A percentile compares a stretch with the other conserved stretches of the same genome.
Evolutionary conservation across 1,140 invertebrate species (phyloP).

Genomic region (Zelostemma sp.): DNA sequence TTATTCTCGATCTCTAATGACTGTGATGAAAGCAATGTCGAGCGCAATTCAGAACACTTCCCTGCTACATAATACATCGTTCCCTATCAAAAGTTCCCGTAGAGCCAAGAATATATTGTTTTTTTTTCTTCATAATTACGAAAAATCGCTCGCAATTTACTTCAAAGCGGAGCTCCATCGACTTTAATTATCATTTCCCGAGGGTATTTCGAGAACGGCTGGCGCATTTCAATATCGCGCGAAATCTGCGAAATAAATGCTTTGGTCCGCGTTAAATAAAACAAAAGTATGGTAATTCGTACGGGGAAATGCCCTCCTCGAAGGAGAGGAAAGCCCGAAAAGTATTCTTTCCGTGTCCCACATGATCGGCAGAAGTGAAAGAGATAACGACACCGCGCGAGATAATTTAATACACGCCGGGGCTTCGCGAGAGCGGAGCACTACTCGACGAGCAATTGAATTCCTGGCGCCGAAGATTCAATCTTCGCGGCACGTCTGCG

Average conservation of each 20-base stretch:
- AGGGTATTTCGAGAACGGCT: too few relatives aligned
- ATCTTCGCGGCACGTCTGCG: conserved; percentile 29
- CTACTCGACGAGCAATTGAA: conserved; percentile 47
- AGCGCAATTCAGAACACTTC: conserved; percentile 26
- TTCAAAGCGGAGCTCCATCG: neutral
- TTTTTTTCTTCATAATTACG: conserved; percentile 12
- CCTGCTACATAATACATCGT: conserved; percentile 35
- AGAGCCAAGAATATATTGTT: conserved; percentile 23
- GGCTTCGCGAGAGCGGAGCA: conserved; percentile 8
- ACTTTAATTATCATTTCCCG: neutral
- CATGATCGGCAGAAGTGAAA: neutral
- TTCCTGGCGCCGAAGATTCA: conserved; percentile 46
- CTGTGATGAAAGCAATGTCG: conserved; percentile 30
- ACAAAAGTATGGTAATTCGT: too few relatives aligned
- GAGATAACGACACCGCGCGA: neutral
- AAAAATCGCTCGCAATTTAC: neutral
- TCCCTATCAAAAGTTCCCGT: conserved; percentile 37
- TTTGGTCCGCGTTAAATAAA: too few relatives aligned
- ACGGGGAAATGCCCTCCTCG: too few relatives aligned
- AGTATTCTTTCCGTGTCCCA: too few relatives aligned
- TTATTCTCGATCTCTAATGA: conserved; percentile 39
- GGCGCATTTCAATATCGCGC: too few relatives aligned
- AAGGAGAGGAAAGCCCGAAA: too few relatives aligned
- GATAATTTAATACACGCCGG: neutral
- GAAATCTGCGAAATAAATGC: too few relatives aligned